Percentiles rank a stretch among this genome's conserved stretches.
These are phyloP conservation scores for Otis tarda DNA, from an alignment of 2,113 vertebrate genomes.

Conservation along the genomic window DNA sequence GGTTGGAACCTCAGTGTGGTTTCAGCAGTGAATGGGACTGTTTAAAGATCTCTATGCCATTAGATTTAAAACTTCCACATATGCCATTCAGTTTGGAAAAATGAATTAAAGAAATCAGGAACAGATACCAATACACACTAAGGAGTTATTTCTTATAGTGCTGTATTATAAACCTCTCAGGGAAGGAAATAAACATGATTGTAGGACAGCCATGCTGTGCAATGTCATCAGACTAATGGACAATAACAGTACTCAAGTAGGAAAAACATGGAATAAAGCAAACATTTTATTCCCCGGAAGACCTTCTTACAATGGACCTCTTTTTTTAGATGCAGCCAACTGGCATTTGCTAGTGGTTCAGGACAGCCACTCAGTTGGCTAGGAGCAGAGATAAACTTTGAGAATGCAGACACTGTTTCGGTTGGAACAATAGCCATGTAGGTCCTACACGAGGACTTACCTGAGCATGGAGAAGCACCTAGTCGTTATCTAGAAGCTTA, in stretches of 20 bases:
- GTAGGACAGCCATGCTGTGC: not conserved
- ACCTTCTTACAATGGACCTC: not conserved
- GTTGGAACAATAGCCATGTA: accelerated
- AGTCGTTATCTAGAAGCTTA: not conserved
- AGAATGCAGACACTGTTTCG: not conserved
- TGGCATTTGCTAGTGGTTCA: not conserved
- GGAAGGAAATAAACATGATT: not conserved
- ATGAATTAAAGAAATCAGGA: not conserved
- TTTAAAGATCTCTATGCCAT: not conserved
- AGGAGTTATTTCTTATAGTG: not conserved
- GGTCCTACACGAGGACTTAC: not conserved
- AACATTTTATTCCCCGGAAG: not conserved
- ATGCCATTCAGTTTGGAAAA: not conserved
- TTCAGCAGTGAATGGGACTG: not conserved
- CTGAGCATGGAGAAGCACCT: not conserved
- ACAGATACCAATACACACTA: not conserved
- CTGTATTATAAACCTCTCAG: not conserved
- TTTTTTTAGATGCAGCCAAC: not conserved
- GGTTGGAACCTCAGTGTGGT: not conserved
- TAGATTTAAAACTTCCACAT: not conserved
- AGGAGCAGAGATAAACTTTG: not conserved
- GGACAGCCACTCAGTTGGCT: not conserved
- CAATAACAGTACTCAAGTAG: not conserved
- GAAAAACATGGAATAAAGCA: not conserved
- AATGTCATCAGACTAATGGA: not conserved